Evolutionary conservation across 2,888 invertebrate genomes (phyloP), one percentile per base, ranked within the genome.

Genomic region (Aromia moschata): DNA sequence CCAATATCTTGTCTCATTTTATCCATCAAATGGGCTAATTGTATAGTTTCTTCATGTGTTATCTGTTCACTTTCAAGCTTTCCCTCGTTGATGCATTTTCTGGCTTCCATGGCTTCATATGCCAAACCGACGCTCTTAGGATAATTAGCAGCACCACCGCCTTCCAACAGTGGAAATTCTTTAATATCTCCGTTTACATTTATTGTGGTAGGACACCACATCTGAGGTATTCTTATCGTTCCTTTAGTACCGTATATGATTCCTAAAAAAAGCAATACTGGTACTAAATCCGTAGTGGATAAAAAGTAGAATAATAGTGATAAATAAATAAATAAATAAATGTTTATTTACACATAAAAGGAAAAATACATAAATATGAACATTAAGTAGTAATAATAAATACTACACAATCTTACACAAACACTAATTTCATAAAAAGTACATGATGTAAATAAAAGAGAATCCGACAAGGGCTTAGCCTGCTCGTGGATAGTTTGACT

Each of bases 51-150:
- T n/a, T 57, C 30, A 30, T 61, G 63, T 2, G 67, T 37, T 30
- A 67, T 36, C n/a, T 33, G 20, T 4, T 49, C 36, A 43, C 63
- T 62, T 51, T 67, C 67, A 20, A 60, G 52, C 40, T 60, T 37
- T 31, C 51, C 88, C 79, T 84, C 79, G 58, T 83, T 80, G 31
- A 94, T 84, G 71, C 92, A 92, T 59, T 86, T 82, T 70, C 90
- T 85, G 51, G 87, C 91, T 79, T 92, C 91, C 65, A 86, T 85
- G 30, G 93, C 93, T 80, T 94, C 89, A 75, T 90, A 93, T 64
- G 86, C 83, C 44, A 94, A 82, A 1, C 91, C 92, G 9, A 86
- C 87, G 61, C 91, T 90, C 72, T 92, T 92, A 56, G 78, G 76
- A 74, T 60, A 64, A 30, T 55, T 60, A 60, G 86, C 86, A 57